phyloP scores from a whole-genome alignment of 2,888 invertebrate species.

The Pachydiplax longipennis region DNA sequence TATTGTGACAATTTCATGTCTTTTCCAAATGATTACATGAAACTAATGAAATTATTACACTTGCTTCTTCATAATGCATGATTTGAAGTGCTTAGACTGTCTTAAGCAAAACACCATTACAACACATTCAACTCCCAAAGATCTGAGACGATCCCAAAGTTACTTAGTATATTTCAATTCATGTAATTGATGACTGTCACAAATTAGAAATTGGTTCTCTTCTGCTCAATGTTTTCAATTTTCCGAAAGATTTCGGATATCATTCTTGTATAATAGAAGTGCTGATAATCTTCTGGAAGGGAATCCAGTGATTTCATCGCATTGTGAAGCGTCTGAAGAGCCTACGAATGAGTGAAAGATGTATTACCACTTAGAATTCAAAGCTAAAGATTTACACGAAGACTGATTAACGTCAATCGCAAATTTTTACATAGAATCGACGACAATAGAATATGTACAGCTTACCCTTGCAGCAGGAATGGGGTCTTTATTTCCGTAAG shows the following conservation, averaged over 20 bases:
- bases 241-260: constrained; percentile 55
- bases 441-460: not conserved
- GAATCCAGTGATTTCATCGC: constrained; percentile 59
- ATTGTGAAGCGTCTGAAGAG: constrained; percentile 60
- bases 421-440: too few species aligned
- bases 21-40: too few species aligned
- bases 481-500: constrained; percentile 65
- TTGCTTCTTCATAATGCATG: too few species aligned
- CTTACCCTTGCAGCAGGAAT: constrained; percentile 59
- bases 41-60: too few species aligned
- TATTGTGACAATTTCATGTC: too few species aligned
- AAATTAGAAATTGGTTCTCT: not conserved
- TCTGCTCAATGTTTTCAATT: constrained; percentile 1
- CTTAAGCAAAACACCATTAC: too few species aligned
- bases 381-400: too few species aligned
- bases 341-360: constrained; percentile 53
- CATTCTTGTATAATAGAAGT: constrained; percentile 61
- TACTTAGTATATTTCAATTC: not conserved
- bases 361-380: not conserved
- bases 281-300: constrained; percentile 61
- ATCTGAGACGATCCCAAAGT: too few species aligned
- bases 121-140: too few species aligned
- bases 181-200: not conserved
- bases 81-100: too few species aligned
- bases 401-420: too few species aligned